These are phyloP conservation scores for Petrophora chlorosata DNA, from an alignment of 2,888 invertebrate species.

Conservation along the genomic window DNA sequence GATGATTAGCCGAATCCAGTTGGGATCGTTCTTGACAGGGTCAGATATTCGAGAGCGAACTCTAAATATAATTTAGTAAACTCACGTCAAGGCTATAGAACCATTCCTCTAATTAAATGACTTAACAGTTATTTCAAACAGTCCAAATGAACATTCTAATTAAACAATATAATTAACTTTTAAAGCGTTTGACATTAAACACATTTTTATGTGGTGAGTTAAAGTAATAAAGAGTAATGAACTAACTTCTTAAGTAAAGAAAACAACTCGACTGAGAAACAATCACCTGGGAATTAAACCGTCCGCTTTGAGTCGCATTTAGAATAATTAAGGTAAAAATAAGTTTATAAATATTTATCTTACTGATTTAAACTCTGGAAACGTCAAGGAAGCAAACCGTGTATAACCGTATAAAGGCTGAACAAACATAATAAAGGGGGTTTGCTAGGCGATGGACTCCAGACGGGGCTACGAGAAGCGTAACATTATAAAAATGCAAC, in stretches of 20 bases:
- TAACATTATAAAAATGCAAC: conserved; percentile 49
- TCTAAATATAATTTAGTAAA: conserved; percentile 18
- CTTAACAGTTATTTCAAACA: conserved; percentile 10
- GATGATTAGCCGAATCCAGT: too few species aligned
- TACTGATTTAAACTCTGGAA: conserved; percentile 48
- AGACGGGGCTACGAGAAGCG: conserved; percentile 33
- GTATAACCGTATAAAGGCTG: conserved; percentile 42
- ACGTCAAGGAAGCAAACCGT: conserved; percentile 48
- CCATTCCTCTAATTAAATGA: conserved; percentile 14
- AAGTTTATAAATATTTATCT: conserved; percentile 27
- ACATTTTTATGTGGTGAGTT: conserved; percentile 9
- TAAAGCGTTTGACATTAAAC: conserved; percentile 9
- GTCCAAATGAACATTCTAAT: conserved; percentile 10
- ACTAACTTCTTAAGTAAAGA: conserved; percentile 9
- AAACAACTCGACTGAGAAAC: conserved; percentile 9
- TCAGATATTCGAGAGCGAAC: background rate
- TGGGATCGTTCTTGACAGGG: too few species aligned
- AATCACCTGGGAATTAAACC: conserved; percentile 18
- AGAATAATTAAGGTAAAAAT: conserved; percentile 19
- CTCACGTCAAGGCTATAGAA: conserved; percentile 16
- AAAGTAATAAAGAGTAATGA: conserved; percentile 18
- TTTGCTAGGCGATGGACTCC: conserved; percentile 47
- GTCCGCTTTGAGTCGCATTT: conserved; percentile 16
- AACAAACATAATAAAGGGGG: conserved; percentile 48
- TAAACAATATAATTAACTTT: conserved; percentile 14